A percentile compares a stretch with the other conserved stretches of the same genome.
phyloP scores from a whole-genome alignment of 2,113 vertebrate species.

The Raja brachyura region DNA sequence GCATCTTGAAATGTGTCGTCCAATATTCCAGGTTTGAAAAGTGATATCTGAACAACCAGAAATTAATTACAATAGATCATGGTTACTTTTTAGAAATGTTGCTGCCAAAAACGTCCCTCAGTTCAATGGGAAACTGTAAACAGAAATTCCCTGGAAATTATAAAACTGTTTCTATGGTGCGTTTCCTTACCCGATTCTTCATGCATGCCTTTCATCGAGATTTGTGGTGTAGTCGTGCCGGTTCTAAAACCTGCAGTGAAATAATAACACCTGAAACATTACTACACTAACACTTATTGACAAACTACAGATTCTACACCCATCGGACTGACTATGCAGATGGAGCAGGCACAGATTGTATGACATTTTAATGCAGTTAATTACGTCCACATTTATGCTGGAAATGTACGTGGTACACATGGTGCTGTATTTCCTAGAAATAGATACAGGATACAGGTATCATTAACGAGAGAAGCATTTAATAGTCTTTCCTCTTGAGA shows the following conservation, averaged over 20 bases:
- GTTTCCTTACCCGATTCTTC: not conserved
- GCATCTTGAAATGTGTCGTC: not conserved
- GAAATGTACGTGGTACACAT: too few relatives aligned
- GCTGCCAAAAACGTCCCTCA: not conserved
- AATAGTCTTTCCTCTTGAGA: too few relatives aligned
- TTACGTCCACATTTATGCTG: not conserved
- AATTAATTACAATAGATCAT: not conserved
- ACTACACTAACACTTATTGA: not conserved
- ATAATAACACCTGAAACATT: conserved; percentile 2
- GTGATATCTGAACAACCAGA: not conserved
- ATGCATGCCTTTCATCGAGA: not conserved
- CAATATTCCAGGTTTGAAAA: not conserved
- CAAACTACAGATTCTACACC: not conserved
- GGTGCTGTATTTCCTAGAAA: too few relatives aligned
- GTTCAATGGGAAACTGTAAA: not conserved
- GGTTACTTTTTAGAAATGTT: not conserved
- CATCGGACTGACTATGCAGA: not conserved
- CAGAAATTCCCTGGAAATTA: not conserved
- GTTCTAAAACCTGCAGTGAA: not conserved
- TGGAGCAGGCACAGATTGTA: not conserved
- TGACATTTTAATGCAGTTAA: not conserved
- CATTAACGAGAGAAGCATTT: too few relatives aligned
- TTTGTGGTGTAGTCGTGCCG: not conserved
- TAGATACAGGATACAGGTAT: too few relatives aligned
- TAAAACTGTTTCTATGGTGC: not conserved